Percentiles rank a stretch among this genome's conserved stretches.
Evolutionary conservation across 2,113 vertebrate genomes (phyloP).

Genomic region (Coptodon bakossiorum): DNA sequence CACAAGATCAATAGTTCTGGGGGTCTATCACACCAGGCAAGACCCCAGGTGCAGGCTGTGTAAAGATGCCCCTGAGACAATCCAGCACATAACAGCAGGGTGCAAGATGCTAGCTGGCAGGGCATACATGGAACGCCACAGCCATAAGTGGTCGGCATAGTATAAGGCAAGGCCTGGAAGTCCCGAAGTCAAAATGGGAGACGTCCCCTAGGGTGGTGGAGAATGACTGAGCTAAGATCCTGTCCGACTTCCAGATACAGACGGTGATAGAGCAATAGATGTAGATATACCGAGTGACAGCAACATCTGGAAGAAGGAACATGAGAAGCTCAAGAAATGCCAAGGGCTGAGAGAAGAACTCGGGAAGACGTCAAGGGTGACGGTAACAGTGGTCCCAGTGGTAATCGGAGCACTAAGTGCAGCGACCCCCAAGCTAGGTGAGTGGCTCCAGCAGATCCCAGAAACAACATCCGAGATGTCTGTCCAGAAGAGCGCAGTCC

Average conservation of each 20-base stretch:
- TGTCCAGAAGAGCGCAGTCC: background rate
- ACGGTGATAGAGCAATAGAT: background rate
- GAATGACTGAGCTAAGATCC: background rate
- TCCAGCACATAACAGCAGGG: background rate
- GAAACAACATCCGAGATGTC: fast-evolving
- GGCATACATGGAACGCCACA: fast-evolving
- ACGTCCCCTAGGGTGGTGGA: background rate
- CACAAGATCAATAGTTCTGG: background rate
- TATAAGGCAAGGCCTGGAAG: background rate
- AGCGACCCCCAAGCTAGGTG: background rate
- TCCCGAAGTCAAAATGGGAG: background rate
- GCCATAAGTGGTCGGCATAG: background rate
- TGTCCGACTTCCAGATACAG: background rate
- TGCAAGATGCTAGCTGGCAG: background rate
- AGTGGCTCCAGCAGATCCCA: background rate
- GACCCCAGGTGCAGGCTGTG: background rate
- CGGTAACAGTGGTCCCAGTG: background rate
- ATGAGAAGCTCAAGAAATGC: background rate
- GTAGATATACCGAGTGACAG: background rate
- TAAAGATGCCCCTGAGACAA: background rate
- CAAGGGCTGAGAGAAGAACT: background rate
- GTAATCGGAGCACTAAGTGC: background rate
- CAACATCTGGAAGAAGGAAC: background rate
- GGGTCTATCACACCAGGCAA: background rate
- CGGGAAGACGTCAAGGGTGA: background rate